phyloP scores from a whole-genome alignment of 2,113 vertebrate species.

The Pachyramphus minor region DNA sequence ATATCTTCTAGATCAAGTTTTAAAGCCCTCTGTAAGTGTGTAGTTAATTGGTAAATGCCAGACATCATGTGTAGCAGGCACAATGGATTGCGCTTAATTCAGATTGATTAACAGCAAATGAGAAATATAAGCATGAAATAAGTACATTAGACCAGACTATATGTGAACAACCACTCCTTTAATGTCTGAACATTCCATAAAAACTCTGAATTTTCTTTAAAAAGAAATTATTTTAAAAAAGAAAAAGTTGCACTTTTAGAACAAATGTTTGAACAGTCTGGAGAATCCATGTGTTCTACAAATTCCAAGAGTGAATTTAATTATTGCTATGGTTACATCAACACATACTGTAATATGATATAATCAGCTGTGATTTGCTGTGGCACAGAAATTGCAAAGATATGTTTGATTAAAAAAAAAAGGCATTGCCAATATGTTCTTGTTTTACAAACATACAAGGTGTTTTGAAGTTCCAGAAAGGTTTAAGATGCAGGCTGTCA shows the following conservation, averaged over 20 bases:
- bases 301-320: slow-evolving; percentile 20
- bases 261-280: neutral
- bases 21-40: neutral
- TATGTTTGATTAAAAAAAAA: slow-evolving; percentile 39
- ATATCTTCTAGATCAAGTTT: neutral
- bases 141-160: neutral
- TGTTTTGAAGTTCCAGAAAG: slow-evolving; percentile 26
- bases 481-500: slow-evolving; percentile 28
- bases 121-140: neutral
- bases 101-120: slow-evolving; percentile 5
- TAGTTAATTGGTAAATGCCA: slow-evolving; percentile 3
- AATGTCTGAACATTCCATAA: neutral
- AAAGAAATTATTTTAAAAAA: neutral
- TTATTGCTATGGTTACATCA: slow-evolving; percentile 44
- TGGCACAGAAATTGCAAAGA: slow-evolving; percentile 39
- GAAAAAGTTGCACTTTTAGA: neutral
- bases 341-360: slow-evolving; percentile 24
- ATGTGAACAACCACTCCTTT: neutral
- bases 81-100: neutral
- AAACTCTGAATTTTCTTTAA: neutral
- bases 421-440: slow-evolving; percentile 13
- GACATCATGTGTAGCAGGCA: neutral
- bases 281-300: neutral
- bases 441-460: slow-evolving; percentile 30
- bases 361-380: slow-evolving; percentile 34